A percentile compares a stretch with the other conserved stretches of the same genome.
Evolutionary conservation across 2,888 invertebrate species (phyloP).

Genomic region (Drosophila longiperda): DNA sequence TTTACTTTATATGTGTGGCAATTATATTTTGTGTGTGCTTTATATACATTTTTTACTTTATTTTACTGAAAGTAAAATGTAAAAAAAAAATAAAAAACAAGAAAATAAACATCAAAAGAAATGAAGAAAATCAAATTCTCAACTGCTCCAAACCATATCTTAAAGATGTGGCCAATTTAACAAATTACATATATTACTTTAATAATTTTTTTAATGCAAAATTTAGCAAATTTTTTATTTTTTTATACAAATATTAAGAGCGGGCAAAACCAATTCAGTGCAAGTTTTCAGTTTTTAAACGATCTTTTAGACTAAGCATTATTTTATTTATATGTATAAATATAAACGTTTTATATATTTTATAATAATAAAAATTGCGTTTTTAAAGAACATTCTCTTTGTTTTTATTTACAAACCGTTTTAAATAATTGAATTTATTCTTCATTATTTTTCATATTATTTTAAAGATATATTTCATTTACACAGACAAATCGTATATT

Average conservation of each 20-base stretch:
- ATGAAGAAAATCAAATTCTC: constrained; percentile 46
- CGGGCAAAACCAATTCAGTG: constrained; percentile 69
- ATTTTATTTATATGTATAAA: constrained; percentile 78
- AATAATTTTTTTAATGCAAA: constrained; percentile 47
- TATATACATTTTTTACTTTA: constrained; percentile 65
- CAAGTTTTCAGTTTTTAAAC: constrained; percentile 72
- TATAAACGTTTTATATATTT: constrained; percentile 75
- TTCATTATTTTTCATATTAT: not conserved
- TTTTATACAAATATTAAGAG: constrained; percentile 35
- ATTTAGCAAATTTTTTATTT: constrained; percentile 78
- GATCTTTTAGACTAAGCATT: constrained; percentile 71
- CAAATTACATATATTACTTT: constrained; percentile 24
- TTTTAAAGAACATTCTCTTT: constrained; percentile 55
- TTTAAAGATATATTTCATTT: not conserved
- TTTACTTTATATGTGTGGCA: constrained; percentile 81
- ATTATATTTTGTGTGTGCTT: constrained; percentile 77
- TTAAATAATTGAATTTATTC: not conserved
- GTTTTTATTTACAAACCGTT: constrained; percentile 2
- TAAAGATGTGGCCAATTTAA: constrained; percentile 56
- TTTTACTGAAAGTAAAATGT: constrained; percentile 77
- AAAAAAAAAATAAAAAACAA: constrained; percentile 29
- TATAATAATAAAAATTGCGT: constrained; percentile 79
- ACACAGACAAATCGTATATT: not conserved
- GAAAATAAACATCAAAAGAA: constrained; percentile 36
- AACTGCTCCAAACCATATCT: constrained; percentile 53